These are phyloP conservation scores for Limonius californicus DNA, from an alignment of 1,140 invertebrate genomes.

Conservation along the genomic window DNA sequence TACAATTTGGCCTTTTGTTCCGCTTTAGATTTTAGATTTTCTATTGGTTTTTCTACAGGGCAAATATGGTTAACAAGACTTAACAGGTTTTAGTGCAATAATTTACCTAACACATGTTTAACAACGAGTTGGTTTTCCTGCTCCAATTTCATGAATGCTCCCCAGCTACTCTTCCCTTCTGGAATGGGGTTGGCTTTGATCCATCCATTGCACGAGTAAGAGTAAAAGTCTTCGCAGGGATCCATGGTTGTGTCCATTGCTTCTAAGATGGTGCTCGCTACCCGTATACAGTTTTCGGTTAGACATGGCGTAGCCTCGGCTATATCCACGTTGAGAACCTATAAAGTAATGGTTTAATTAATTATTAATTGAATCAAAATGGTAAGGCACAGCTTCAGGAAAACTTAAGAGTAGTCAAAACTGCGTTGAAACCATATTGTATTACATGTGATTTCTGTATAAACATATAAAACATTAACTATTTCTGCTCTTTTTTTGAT, in stretches of 20 bases:
- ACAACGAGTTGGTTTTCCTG: conserved; percentile 91
- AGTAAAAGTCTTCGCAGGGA: conserved; percentile 94
- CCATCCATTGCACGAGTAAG: conserved; percentile 92
- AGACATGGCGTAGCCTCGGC: conserved; percentile 58
- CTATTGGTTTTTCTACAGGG: conserved; percentile 55
- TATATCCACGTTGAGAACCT: conserved; percentile 13
- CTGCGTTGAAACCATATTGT: no score
- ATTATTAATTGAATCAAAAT: neutral
- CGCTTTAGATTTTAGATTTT: conserved; percentile 67
- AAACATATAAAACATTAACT: no score
- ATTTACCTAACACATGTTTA: conserved; percentile 77
- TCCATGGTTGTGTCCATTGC: conserved; percentile 75
- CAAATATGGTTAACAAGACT: conserved; percentile 9
- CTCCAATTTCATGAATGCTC: conserved; percentile 90
- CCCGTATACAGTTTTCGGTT: conserved; percentile 79
- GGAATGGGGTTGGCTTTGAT: conserved; percentile 88
- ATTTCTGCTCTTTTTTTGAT: no score
- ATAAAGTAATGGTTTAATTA: neutral
- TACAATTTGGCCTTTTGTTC: conserved; percentile 88
- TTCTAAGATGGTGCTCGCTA: conserved; percentile 78
- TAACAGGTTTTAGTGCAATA: neutral
- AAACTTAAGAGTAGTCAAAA: no score
- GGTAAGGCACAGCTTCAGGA: no score
- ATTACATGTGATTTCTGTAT: no score
- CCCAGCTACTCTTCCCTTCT: conserved; percentile 89